A percentile compares a stretch with the other conserved stretches of the same genome.
Conservation (phyloP, 2,113 vertebrate species). For the Panthera leo region DNA sequence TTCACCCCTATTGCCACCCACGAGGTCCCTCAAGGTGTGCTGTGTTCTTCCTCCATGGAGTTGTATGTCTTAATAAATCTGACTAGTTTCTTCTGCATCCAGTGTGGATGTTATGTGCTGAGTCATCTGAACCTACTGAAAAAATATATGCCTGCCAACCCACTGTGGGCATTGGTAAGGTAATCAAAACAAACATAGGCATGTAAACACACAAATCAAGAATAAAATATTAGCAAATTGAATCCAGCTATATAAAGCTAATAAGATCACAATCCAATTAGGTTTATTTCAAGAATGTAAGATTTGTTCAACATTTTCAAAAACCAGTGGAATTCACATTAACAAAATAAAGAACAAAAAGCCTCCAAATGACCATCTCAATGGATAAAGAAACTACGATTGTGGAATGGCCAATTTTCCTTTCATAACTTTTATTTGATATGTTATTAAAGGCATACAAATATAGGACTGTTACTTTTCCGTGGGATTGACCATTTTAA, state of each 20-base stretch:
- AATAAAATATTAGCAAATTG: background rate
- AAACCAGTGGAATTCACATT: background rate
- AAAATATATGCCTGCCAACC: background rate
- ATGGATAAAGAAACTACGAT: background rate
- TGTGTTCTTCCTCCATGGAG: background rate
- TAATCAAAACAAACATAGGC: background rate
- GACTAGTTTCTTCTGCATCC: background rate
- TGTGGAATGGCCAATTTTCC: background rate
- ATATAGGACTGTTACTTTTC: background rate
- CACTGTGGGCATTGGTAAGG: background rate
- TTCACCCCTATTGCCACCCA: background rate
- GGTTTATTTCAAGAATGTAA: background rate
- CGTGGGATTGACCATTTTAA: background rate
- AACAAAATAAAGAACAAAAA: background rate
- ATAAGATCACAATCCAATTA: background rate
- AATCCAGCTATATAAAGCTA: background rate
- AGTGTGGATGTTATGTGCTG: background rate
- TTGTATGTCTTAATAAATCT: background rate
- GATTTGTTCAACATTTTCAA: background rate
- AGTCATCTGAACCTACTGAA: background rate
- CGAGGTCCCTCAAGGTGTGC: background rate
- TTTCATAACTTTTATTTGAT: background rate
- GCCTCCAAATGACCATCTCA: background rate
- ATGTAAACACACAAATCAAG: background rate
- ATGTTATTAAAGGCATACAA: background rate